A percentile compares a stretch with the other conserved stretches of the same genome.
phyloP scores from a whole-genome alignment of 2,113 vertebrate species.

The Nymphicus hollandicus region DNA sequence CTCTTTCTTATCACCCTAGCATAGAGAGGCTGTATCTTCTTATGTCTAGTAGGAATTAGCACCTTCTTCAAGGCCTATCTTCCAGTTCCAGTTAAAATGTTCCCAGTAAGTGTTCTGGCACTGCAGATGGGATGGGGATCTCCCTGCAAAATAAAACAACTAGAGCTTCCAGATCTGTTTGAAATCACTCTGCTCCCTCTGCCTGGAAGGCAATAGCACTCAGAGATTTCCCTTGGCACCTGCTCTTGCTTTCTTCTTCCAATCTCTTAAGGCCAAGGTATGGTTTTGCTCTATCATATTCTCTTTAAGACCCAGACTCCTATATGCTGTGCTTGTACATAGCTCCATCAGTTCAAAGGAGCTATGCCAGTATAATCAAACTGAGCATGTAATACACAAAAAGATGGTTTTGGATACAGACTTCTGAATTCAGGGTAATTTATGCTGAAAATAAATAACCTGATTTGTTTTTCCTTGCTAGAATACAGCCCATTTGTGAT shows the following conservation, averaged over 20 bases:
- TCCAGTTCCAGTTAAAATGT: slow-evolving; percentile 23
- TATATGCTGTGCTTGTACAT: not conserved
- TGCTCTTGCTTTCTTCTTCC: not conserved
- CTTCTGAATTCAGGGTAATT: not conserved
- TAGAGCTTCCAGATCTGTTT: not conserved
- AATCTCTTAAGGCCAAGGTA: not conserved
- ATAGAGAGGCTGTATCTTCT: not conserved
- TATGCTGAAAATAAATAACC: not conserved
- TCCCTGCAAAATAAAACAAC: slow-evolving; percentile 22
- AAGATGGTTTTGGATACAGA: not conserved
- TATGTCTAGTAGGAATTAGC: not conserved
- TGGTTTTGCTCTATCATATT: not conserved
- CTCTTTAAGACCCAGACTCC: not conserved
- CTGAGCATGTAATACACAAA: not conserved
- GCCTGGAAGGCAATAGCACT: not conserved
- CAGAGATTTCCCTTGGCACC: slow-evolving; percentile 1
- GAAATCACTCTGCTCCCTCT: not conserved
- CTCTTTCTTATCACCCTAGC: not conserved
- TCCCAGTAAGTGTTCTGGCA: slow-evolving; percentile 24
- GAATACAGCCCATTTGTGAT: not conserved
- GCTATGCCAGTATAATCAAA: not conserved
- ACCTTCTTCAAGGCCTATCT: not conserved
- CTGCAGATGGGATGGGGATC: slow-evolving; percentile 16
- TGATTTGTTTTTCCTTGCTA: not conserved
- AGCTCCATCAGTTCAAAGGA: not conserved